Conservation (phyloP, 2,113 vertebrate genomes). For the Ciconia boyciana region DNA sequence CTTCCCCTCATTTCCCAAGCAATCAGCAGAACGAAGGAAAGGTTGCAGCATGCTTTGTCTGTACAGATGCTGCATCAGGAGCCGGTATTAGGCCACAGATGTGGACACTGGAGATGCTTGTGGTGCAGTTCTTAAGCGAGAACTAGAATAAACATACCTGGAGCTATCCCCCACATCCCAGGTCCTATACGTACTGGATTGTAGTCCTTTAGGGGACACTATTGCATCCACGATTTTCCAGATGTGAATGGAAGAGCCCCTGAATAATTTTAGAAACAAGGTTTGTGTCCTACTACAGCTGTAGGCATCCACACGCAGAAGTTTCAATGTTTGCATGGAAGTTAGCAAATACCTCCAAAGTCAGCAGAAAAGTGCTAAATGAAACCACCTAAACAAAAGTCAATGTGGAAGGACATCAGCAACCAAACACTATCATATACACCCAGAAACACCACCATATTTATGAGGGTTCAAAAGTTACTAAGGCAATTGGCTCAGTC, state of each 20-base stretch:
- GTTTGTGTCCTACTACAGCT: background rate
- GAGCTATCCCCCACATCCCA: background rate
- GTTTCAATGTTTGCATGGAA: background rate
- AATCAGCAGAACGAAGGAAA: background rate
- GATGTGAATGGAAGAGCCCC: background rate
- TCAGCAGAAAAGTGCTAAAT: background rate
- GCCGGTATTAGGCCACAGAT: background rate
- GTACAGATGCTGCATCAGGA: background rate
- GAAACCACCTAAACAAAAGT: background rate
- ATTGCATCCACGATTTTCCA: background rate
- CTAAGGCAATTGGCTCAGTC: background rate
- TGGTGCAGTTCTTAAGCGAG: background rate
- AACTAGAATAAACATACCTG: background rate
- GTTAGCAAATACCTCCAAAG: background rate
- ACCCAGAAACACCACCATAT: background rate
- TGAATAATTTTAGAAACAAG: background rate
- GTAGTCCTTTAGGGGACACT: background rate
- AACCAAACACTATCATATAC: background rate
- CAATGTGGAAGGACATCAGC: background rate
- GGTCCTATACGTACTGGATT: background rate
- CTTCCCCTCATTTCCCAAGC: background rate
- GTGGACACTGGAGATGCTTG: background rate
- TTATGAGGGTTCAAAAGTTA: background rate
- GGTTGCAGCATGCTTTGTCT: background rate
- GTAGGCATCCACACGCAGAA: fast-evolving